Percentiles rank a stretch among this genome's conserved stretches.
Evolutionary conservation across 2,888 invertebrate species (phyloP).

Genomic region (Drosophila mayaguana): DNA sequence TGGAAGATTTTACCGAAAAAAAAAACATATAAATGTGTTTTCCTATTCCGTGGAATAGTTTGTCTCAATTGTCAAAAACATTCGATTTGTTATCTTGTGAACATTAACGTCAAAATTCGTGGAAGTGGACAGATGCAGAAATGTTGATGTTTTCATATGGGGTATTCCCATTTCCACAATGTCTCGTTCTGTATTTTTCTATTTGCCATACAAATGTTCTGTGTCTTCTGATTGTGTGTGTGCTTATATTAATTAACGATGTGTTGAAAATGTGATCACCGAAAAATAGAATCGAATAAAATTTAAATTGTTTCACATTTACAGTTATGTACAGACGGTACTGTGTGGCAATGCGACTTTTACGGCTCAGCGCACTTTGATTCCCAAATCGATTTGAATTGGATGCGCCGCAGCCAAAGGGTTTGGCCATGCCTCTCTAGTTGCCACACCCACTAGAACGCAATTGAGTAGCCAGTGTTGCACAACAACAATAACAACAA

Average conservation of each 20-base stretch:
- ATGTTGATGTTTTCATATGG: constrained; percentile 12
- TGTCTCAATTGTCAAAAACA: constrained; percentile 22
- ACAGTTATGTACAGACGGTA: constrained; percentile 36
- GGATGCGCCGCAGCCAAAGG: constrained; percentile 12
- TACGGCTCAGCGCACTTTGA: constrained; percentile 43
- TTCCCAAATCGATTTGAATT: constrained; percentile 7
- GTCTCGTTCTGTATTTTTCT: constrained; percentile 7
- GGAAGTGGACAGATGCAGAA: constrained; percentile 7
- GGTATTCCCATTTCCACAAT: constrained; percentile 20
- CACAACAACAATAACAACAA: constrained; percentile 38
- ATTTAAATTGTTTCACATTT: constrained; percentile 64
- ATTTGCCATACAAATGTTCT: constrained; percentile 29
- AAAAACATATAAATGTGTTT: neutral
- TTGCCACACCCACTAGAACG: constrained; percentile 60
- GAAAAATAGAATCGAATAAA: constrained; percentile 6
- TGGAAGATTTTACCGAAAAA: constrained; percentile 13
- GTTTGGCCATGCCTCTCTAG: constrained; percentile 41
- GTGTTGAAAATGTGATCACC: constrained; percentile 65
- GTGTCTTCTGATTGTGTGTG: constrained; percentile 22
- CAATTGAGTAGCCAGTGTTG: constrained; percentile 43
- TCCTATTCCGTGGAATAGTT: constrained; percentile 8
- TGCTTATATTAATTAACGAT: constrained; percentile 56
- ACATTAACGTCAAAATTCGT: constrained; percentile 9
- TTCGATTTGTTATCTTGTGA: constrained; percentile 45
- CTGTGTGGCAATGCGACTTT: constrained; percentile 23